Evolutionary conservation across 2,797 vertebrate genomes (phyloP).

Genomic region (Brachymystax lenok): DNA sequence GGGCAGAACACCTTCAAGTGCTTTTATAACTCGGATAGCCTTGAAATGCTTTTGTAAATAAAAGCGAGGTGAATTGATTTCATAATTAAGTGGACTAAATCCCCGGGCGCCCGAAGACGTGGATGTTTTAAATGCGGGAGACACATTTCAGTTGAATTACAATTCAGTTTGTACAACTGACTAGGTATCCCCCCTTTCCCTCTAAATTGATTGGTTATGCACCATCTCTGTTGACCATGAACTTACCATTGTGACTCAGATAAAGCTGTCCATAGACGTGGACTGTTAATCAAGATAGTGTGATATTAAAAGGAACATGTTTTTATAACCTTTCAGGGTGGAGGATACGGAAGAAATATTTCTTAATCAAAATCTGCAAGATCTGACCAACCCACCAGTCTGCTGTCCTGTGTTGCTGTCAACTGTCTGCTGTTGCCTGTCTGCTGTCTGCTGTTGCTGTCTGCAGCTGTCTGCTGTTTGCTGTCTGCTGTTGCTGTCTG

Average conservation of each 20-base stretch:
- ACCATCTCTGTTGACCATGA: background rate
- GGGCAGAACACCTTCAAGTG: too few species aligned
- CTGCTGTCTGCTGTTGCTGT: too few species aligned
- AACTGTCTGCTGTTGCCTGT: too few species aligned
- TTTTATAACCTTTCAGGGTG: slow-evolving; percentile 77
- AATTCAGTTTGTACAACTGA: too few species aligned
- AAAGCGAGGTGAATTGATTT: background rate
- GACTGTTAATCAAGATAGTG: background rate
- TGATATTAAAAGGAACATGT: background rate
- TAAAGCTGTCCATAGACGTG: background rate
- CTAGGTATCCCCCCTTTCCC: too few species aligned
- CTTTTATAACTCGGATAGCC: background rate
- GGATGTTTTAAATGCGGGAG: too few species aligned
- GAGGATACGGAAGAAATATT: slow-evolving; percentile 96
- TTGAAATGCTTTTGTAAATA: background rate
- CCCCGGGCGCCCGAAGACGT: too few species aligned
- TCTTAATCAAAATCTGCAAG: slow-evolving; percentile 94
- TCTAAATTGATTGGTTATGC: background rate
- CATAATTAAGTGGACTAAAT: background rate
- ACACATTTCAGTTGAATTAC: too few species aligned
- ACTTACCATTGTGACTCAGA: background rate
- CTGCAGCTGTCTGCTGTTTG: too few species aligned
- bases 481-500: too few species aligned
- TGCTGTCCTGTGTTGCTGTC: too few species aligned
- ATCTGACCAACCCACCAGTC: too few species aligned